Base-by-base conservation (phyloP, 1,140 invertebrate species). In the Aphaenogaster floridana region DNA sequence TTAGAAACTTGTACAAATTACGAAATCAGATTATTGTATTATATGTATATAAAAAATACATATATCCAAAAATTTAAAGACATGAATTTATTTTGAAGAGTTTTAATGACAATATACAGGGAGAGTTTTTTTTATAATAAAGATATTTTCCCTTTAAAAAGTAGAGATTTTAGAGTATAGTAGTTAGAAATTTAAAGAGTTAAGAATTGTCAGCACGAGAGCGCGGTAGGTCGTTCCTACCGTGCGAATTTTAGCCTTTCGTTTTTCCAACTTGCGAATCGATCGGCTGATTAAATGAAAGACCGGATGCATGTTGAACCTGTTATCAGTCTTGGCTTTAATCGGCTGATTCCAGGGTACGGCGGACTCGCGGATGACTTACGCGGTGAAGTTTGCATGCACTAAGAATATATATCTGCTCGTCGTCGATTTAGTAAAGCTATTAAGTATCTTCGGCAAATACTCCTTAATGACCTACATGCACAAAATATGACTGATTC, bases 401-500 rank as follows among this genome's bases (percentile, higher is more conserved):
- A 63, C 57, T 78, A 52, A 48, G 59, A 72, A 76, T 69, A 59
- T 61, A 83, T 50, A 17, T 84, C 15, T 61, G 42, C 54, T 76
- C 36, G 50, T 78, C 61, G 48, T 83, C 63, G 64, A 80, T 81
- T 85, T 74, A 61, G 68, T 88, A 86, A 79, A 76, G 84, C 54
- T 91, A 87, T 68, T 64, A 85, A 80, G 50, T 84, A 84, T 87
- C 59, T 78, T 81, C 71, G 59, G 42, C 61, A 50, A 90, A 88
- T 71, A 48, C 48, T 81, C 9, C 54, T 90, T 76, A 74, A 61
- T 61, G 6, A 74, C 66, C 54, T 59, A 71, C 48, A 39, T 42
- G 71, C 71, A 68, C 17, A 72, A 50, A 69, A 36, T 48, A 81
- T 69, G 11, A 36, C 8, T 42, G 34, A 28, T 15, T 78, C 15